Evolutionary conservation across 2,113 vertebrate genomes (phyloP), one percentile per base, ranked within the genome.

Genomic region (Plotosus lineatus): DNA sequence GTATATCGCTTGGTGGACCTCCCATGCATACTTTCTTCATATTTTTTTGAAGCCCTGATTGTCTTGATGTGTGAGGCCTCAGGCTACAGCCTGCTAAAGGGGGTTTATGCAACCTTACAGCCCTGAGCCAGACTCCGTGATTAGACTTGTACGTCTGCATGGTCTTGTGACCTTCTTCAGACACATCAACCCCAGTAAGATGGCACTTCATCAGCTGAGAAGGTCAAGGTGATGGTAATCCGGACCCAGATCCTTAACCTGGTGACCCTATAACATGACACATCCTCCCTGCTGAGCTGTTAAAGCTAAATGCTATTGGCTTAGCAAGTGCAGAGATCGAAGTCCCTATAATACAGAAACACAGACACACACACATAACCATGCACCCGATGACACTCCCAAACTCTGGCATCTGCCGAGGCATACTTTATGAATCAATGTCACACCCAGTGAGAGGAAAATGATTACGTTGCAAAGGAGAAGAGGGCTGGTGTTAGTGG

Each of bases 381-480:
- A 65, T 63, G 44, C 78, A 79, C 88, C 77, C 71, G 26, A 38
- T 36, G 74, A 75, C 82, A 78, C 80, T 73, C 88, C 82, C 75
- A 88, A 90, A 92, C 87, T 90, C 88, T 91, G 90, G 87, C 87
- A 86, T 88, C 87, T 85, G 86, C 88, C 82, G 83, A 86, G 65
- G 85, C 84, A 86, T 91, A 90, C 89, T 92, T 92, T 93, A 91
- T 94, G 92, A 94, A 94, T 88, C 87, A 88, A 86, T 92, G 92
- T 93, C 92, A 92, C 88, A 90, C 88, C 88, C 88, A 60, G 83
- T 87, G 92, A 93, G 92, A 90, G 88, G 90, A 93, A 94, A 92
- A 93, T 92, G 92, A 93, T 92, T 93, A 93, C 91, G 88, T 92
- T 92, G 93, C 92, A 93, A 89, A 92, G 91, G 85, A 90, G 89